phyloP scores from a whole-genome alignment of 2,113 vertebrate species.

The Mirza zaza region DNA sequence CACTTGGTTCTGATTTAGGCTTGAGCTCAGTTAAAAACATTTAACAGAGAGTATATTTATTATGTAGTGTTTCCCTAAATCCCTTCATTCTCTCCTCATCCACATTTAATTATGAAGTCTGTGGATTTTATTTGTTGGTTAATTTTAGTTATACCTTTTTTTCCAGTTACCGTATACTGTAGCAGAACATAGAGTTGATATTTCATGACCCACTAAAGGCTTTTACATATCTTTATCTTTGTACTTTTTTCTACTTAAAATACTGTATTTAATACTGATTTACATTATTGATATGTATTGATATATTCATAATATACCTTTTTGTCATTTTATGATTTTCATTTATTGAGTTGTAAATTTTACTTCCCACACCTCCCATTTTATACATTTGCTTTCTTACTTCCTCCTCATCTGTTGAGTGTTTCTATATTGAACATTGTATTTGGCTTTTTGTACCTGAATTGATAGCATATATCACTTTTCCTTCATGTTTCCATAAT shows the following conservation, averaged over 20 bases:
- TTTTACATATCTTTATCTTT: background rate
- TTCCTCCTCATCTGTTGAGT: rapidly evolving
- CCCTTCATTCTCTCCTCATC: too few species aligned
- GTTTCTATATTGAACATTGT: background rate
- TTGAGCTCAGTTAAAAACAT: background rate
- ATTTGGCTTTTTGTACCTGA: background rate
- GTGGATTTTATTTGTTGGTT: background rate
- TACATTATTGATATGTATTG: background rate
- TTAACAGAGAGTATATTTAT: rapidly evolving
- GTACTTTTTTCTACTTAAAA: background rate
- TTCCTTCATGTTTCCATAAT: background rate
- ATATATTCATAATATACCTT: background rate
- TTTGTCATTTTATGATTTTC: background rate
- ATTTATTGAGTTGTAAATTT: background rate
- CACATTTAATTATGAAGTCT: too few species aligned
- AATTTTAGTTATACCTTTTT: background rate
- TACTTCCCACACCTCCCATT: rapidly evolving
- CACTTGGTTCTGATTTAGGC: background rate
- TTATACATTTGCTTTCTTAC: background rate
- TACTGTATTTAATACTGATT: background rate
- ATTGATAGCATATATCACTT: rapidly evolving
- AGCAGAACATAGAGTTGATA: background rate
- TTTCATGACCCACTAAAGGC: too few species aligned
- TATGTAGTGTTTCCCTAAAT: rapidly evolving
- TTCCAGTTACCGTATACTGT: background rate